Base-by-base conservation (phyloP, 2,888 invertebrate species). In the Hypena proboscidalis region DNA sequence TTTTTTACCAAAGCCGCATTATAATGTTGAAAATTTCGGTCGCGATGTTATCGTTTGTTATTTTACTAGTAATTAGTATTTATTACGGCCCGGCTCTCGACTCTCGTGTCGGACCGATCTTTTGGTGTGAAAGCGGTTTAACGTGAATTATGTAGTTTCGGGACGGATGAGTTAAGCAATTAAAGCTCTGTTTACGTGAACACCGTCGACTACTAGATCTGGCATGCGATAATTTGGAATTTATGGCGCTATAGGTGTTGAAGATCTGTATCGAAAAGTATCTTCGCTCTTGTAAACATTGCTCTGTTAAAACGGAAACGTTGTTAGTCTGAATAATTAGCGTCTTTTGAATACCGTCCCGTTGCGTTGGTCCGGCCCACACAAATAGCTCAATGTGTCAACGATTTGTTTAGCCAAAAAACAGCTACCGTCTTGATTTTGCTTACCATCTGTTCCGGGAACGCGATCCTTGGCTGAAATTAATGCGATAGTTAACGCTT, bases 1-100 rank as follows among this genome's bases (percentile, higher is more conserved):
- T 83, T 82, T 77, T 71, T 71, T 68, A 71, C 71, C 60, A 64
- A 73, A 69, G 72, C 69, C 58, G 67, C 69, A 66, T 65, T 74
- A 72, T 80, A 79, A 77, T 75, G 76, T 74, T 63, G 69, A 78
- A 85, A 84, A 83, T 84, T 85, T 85, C 66, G 72, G 77, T 55
- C 64, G 72, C 77, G 88, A 90, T 88, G 79, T 74, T 87, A 88
- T 89, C 89, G 65, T 66, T 61, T 81, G 77, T 81, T 85, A 83
- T 89, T 89, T 87, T 82, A 83, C 85, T 79, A 78, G 90, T 90
- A 90, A 90, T 90, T 89, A 86, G 87, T 89, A 90, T 88, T 90
- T 90, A 89, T 90, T 86, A 81, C 83, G 57, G 64, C 73, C 78
- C 64, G 71, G 77, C 76, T 82, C 36, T 40, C 63, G 58, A 54